Conservation (phyloP, 2,888 invertebrate genomes). For the Athripsodes cinereus region DNA sequence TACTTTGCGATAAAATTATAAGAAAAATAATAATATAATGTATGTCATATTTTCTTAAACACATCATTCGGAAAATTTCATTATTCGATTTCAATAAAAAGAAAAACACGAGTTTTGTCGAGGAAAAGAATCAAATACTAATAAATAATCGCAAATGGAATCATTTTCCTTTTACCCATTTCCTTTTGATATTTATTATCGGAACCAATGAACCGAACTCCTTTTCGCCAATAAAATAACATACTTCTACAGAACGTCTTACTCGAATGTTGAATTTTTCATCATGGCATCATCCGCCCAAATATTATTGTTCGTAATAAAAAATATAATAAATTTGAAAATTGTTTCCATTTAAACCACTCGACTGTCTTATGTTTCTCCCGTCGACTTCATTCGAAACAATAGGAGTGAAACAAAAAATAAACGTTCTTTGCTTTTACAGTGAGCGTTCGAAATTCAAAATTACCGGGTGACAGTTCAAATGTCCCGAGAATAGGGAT, state of each 20-base stretch:
- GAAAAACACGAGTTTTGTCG: slow-evolving; percentile 1
- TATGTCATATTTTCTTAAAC: not conserved
- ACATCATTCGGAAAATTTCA: slow-evolving; percentile 3
- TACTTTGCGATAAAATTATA: too few species aligned
- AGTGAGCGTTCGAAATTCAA: slow-evolving; percentile 26
- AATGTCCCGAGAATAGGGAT: slow-evolving; percentile 21
- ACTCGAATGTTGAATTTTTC: not conserved
- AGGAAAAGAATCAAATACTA: slow-evolving; percentile 6
- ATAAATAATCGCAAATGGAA: slow-evolving; percentile 9
- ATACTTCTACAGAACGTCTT: not conserved
- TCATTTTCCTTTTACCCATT: slow-evolving; percentile 6
- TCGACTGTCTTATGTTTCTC: slow-evolving; percentile 1
- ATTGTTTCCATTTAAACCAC: slow-evolving; percentile 4
- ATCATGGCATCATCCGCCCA: not conserved
- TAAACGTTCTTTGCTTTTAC: not conserved
- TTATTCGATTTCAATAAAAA: slow-evolving; percentile 5
- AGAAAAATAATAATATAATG: too few species aligned
- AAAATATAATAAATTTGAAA: slow-evolving; percentile 22
- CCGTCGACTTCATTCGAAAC: slow-evolving; percentile 26
- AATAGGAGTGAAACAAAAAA: slow-evolving; percentile 22
- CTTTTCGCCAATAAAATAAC: slow-evolving; percentile 11
- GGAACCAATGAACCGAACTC: slow-evolving; percentile 20
- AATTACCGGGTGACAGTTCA: slow-evolving; percentile 27
- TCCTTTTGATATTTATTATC: slow-evolving; percentile 14
- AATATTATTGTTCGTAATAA: slow-evolving; percentile 6